Conservation (phyloP, 1,140 invertebrate genomes). For the Bathynomus jamesi region DNA sequence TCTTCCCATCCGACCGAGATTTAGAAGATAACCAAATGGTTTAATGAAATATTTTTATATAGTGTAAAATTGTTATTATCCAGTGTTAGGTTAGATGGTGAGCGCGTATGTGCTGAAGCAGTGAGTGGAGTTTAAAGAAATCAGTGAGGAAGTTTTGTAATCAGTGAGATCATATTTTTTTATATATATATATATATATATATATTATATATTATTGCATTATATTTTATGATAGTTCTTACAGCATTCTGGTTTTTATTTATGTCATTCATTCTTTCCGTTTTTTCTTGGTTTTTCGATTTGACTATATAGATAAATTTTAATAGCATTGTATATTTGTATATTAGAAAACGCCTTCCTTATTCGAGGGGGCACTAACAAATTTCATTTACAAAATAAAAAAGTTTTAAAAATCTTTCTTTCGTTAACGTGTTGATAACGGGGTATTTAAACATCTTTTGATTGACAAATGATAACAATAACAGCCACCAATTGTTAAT, state of each 20-base stretch:
- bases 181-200: constrained; percentile 2
- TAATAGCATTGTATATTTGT: constrained; percentile 1
- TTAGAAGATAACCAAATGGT: neutral
- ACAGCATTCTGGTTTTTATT: neutral
- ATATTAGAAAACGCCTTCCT: too few relatives aligned
- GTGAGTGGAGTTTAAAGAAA: too few relatives aligned
- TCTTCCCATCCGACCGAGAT: neutral
- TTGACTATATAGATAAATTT: neutral
- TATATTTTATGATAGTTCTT: neutral
- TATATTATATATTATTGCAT: neutral
- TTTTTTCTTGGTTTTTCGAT: neutral
- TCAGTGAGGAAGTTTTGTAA: neutral
- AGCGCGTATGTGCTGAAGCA: too few relatives aligned
- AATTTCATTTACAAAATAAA: too few relatives aligned
- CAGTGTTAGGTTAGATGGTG: neutral
- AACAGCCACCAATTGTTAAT: too few relatives aligned
- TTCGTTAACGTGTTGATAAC: too few relatives aligned
- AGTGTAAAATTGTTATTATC: neutral
- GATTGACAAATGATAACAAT: too few relatives aligned
- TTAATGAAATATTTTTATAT: neutral
- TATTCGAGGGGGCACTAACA: too few relatives aligned
- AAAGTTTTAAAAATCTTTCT: too few relatives aligned
- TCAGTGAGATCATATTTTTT: neutral
- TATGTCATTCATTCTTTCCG: neutral
- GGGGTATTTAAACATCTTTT: too few relatives aligned